Percentiles rank a stretch among this genome's conserved stretches.
phyloP scores from a whole-genome alignment of 2,888 invertebrate species.

The Synergus itoensis region DNA sequence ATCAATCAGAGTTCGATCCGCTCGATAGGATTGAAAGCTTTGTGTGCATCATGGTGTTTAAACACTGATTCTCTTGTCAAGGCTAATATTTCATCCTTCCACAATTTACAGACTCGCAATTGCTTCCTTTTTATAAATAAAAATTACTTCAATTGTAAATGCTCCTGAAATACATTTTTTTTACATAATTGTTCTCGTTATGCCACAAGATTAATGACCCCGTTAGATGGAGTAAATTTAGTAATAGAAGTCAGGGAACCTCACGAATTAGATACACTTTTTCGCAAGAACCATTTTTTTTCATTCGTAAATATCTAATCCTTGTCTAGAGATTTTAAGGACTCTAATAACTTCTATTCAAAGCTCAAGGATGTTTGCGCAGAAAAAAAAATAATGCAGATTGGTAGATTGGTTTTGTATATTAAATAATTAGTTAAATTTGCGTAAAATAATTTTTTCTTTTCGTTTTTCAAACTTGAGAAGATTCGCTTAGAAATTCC shows the following conservation, averaged over 20 bases:
- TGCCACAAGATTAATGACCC: background rate
- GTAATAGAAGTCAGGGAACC: background rate
- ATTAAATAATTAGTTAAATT: background rate
- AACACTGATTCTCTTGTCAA: constrained; percentile 20
- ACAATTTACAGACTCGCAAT: background rate
- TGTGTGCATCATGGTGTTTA: constrained; percentile 13
- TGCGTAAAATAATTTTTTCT: background rate
- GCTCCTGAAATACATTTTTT: too few species aligned
- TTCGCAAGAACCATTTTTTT: background rate
- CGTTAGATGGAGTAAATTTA: background rate
- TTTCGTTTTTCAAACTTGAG: background rate
- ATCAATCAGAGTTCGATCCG: constrained; percentile 60
- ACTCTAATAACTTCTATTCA: background rate
- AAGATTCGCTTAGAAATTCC: background rate
- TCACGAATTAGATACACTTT: background rate
- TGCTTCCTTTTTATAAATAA: background rate
- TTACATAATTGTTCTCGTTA: background rate
- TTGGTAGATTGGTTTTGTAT: too few species aligned
- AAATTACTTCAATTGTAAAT: background rate
- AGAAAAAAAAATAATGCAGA: background rate
- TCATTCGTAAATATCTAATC: background rate
- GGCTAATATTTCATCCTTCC: background rate
- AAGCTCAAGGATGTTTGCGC: background rate
- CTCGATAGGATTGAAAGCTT: constrained; percentile 44
- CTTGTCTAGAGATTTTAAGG: background rate